Conservation (phyloP, 2,888 invertebrate genomes). For the Muscina levida region DNA sequence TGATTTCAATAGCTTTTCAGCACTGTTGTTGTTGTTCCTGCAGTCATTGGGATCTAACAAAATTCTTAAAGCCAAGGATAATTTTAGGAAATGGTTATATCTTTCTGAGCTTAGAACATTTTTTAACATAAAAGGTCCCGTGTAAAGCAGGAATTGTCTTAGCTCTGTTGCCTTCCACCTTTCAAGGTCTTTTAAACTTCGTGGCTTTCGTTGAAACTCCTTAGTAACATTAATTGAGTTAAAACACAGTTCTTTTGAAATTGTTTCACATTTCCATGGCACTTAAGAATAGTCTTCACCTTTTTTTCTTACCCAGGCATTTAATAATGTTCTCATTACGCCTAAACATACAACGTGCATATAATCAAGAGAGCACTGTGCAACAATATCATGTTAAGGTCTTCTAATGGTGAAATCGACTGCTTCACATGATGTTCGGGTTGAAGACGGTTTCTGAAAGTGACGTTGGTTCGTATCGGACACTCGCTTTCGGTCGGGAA, state of each 20-base stretch:
- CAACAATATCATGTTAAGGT: conserved; percentile 47
- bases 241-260: conserved; percentile 50
- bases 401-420: conserved; percentile 39
- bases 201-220: conserved; percentile 62
- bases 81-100: conserved; percentile 58
- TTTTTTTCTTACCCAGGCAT: conserved; percentile 46
- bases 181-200: conserved; percentile 55
- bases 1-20: conserved; percentile 51
- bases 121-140: conserved; percentile 59
- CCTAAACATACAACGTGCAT: conserved; percentile 58
- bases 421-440: conserved; percentile 40
- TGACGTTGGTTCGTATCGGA: conserved; percentile 11
- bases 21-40: conserved; percentile 49
- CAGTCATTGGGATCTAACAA: conserved; percentile 49
- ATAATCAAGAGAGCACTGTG: conserved; percentile 50
- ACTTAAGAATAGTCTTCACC: conserved; percentile 40
- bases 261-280: conserved; percentile 25
- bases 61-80: conserved; percentile 61
- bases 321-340: conserved; percentile 36
- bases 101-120: conserved; percentile 49
- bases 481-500: conserved; percentile 17
- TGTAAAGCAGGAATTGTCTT: conserved; percentile 62
- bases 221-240: conserved; percentile 47
- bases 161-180: conserved; percentile 63
- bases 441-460: conserved; percentile 37